Percentiles rank a stretch among this genome's conserved stretches.
phyloP scores from a whole-genome alignment of 35 echinoderm and acorn worm species.

The Heliocidaris tuberculata region DNA sequence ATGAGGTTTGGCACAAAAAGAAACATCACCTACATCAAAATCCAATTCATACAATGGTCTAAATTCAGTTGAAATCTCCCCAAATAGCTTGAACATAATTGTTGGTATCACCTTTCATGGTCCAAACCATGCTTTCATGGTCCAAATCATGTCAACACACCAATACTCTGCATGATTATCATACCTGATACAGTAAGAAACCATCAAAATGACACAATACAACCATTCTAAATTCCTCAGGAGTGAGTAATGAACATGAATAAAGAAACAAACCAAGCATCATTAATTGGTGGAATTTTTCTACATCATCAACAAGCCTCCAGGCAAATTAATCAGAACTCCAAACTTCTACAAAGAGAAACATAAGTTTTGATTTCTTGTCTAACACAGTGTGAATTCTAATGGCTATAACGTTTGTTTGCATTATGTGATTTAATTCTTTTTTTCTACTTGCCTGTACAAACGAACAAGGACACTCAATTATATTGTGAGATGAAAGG shows the following conservation, averaged over 20 bases:
- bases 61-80: background rate
- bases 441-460: background rate
- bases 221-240: background rate
- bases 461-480: background rate
- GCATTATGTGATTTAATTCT: background rate
- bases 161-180: background rate
- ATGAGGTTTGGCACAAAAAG: background rate
- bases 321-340: background rate
- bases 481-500: background rate
- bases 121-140: background rate
- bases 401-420: background rate
- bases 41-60: background rate
- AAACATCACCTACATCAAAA: background rate
- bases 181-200: background rate
- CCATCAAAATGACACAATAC: background rate
- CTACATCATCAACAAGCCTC: background rate
- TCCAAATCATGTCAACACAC: background rate
- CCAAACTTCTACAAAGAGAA: background rate
- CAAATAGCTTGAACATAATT: background rate
- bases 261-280: background rate
- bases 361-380: background rate
- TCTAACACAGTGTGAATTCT: background rate
- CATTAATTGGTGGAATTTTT: background rate
- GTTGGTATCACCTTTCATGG: background rate
- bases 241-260: background rate